phyloP scores from a whole-genome alignment of 2,797 vertebrate species.

The Mus spretus region DNA sequence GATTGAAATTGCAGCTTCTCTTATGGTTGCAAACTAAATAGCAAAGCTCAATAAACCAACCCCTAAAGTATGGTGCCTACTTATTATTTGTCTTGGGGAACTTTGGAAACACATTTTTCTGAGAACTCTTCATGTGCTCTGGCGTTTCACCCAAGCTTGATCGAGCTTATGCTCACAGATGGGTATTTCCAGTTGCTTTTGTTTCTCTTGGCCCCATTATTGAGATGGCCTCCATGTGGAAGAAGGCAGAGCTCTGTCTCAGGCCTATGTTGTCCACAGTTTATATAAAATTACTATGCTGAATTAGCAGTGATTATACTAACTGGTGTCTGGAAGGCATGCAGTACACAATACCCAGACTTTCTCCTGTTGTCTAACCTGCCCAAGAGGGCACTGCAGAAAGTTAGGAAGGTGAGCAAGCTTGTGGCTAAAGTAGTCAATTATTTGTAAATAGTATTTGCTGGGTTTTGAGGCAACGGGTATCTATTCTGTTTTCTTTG shows the following conservation, averaged over 20 bases:
- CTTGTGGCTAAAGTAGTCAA: background rate
- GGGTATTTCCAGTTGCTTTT: background rate
- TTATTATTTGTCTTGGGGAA: background rate
- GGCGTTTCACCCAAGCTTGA: background rate
- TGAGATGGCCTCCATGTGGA: background rate
- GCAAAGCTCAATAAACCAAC: background rate
- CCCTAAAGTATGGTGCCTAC: background rate
- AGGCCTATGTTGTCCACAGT: background rate
- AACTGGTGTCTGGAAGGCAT: background rate
- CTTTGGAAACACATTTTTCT: background rate
- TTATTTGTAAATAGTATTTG: background rate
- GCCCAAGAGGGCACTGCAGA: background rate
- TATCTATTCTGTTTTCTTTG: background rate
- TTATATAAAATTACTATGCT: background rate
- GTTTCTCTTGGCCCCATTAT: background rate
- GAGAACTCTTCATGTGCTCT: background rate
- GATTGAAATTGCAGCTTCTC: constrained; percentile 12
- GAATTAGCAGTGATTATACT: background rate
- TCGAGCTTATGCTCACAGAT: background rate
- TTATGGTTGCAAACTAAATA: background rate
- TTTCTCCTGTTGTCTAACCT: background rate
- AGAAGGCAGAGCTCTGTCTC: background rate
- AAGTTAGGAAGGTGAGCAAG: background rate
- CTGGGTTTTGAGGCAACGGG: background rate
- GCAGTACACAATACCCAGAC: too few relatives aligned